phyloP scores from a whole-genome alignment of 2,797 vertebrate genomes.

The Apodemus agrarius region DNA sequence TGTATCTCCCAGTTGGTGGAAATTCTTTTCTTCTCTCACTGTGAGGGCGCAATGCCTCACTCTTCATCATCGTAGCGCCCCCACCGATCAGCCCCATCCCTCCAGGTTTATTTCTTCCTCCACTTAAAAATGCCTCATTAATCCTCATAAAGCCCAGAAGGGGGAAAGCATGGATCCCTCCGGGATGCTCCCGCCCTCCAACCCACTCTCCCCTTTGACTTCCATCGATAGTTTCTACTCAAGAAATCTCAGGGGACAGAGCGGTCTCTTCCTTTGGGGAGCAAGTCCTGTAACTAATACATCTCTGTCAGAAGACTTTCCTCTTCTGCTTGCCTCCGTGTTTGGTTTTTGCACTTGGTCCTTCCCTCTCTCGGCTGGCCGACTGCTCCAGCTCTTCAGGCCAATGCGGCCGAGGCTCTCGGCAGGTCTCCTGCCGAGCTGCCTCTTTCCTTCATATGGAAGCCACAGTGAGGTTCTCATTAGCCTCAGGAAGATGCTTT shows the following conservation, averaged over 20 bases:
- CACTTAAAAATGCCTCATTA: conserved; percentile 54
- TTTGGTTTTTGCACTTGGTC: conserved; percentile 33
- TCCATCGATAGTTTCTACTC: conserved; percentile 21
- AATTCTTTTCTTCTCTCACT: conserved; percentile 5
- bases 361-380: background rate
- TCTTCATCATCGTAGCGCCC: conserved; percentile 7
- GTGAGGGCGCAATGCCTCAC: background rate
- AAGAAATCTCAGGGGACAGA: background rate
- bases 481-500: conserved; percentile 21
- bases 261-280: background rate
- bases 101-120: conserved; percentile 28
- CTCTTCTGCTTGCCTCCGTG: background rate
- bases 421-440: background rate
- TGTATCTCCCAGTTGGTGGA: background rate
- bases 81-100: background rate
- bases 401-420: background rate
- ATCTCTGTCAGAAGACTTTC: conserved; percentile 59
- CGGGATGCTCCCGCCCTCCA: background rate
- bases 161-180: conserved; percentile 30
- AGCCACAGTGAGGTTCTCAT: background rate
- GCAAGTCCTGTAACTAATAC: conserved; percentile 22
- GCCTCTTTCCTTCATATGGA: background rate
- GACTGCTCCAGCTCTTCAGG: conserved; percentile 16
- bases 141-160: conserved; percentile 62
- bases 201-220: background rate